Conservation (phyloP, 2,888 invertebrate species). For the Thymelicus sylvestris region DNA sequence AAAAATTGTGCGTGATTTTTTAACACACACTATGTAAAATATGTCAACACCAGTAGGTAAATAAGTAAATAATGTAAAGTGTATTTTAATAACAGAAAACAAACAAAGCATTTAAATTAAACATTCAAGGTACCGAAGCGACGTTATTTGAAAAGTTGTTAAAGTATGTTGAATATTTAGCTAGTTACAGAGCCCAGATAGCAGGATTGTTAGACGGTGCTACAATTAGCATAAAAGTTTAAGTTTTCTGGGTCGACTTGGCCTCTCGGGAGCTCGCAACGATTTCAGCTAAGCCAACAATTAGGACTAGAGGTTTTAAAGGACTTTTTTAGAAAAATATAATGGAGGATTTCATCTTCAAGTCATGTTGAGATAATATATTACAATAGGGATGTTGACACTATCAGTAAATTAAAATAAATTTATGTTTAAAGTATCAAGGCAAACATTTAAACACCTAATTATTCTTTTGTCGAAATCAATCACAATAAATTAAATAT, state of each 20-base stretch:
- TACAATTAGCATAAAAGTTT: slow-evolving; percentile 46
- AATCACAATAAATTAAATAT: too few relatives aligned
- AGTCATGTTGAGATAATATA: too few relatives aligned
- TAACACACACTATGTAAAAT: too few relatives aligned
- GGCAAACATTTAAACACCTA: too few relatives aligned
- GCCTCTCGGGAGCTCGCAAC: slow-evolving; percentile 5
- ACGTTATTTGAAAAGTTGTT: not conserved
- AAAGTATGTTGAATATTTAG: slow-evolving; percentile 24
- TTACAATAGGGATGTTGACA: too few relatives aligned
- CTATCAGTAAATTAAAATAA: too few relatives aligned
- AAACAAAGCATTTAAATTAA: not conserved
- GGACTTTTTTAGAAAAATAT: not conserved
- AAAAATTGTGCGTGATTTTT: too few relatives aligned
- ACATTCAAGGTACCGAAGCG: not conserved
- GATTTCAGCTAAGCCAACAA: slow-evolving; percentile 28
- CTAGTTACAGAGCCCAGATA: slow-evolving; percentile 32
- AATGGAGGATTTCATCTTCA: not conserved
- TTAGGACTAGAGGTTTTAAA: slow-evolving; percentile 20
- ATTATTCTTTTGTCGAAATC: too few relatives aligned
- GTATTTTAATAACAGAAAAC: not conserved
- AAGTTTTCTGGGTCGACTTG: slow-evolving; percentile 44
- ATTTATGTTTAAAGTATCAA: too few relatives aligned
- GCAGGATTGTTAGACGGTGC: slow-evolving; percentile 43
- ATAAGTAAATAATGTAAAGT: too few relatives aligned
- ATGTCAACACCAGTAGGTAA: too few relatives aligned